Percentiles rank a stretch among this genome's conserved stretches.
Conservation (phyloP, 1,140 invertebrate genomes). For the Gonatopus flavifemur region DNA sequence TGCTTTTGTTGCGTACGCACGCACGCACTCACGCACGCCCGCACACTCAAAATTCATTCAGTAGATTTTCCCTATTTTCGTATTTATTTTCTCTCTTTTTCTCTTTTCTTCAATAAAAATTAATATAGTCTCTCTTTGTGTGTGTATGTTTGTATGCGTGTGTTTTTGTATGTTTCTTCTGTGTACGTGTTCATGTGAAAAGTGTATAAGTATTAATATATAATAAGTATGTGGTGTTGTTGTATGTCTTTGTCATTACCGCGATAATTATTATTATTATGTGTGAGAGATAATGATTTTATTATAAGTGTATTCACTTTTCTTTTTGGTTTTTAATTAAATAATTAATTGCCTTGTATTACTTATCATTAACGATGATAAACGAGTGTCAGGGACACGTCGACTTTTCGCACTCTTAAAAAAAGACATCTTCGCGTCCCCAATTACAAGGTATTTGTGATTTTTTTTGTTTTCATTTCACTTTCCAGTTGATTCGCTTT, state of each 20-base stretch:
- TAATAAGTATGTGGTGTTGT: slow-evolving; percentile 14
- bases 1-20: no score
- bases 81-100: slow-evolving; percentile 15
- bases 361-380: slow-evolving; percentile 39
- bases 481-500: slow-evolving; percentile 36
- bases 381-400: slow-evolving; percentile 44
- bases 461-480: no score
- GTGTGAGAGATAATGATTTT: slow-evolving; percentile 36
- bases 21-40: background rate
- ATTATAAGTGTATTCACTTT: slow-evolving; percentile 28
- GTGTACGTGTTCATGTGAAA: slow-evolving; percentile 14
- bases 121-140: no score
- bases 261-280: slow-evolving; percentile 21
- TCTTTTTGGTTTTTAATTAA: no score
- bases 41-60: no score
- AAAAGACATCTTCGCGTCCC: slow-evolving; percentile 56
- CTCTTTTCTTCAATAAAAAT: no score
- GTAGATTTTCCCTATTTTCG: slow-evolving; percentile 11
- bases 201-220: no score
- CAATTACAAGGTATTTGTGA: slow-evolving; percentile 56
- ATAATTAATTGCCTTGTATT: slow-evolving; percentile 38
- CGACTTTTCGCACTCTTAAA: slow-evolving; percentile 53
- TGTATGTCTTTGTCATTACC: slow-evolving; percentile 6
- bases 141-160: slow-evolving; percentile 4
- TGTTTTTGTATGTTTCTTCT: slow-evolving; percentile 10